These are phyloP conservation scores for Danaus plexippus DNA, from an alignment of 1,140 invertebrate species.

Conservation along the genomic window DNA sequence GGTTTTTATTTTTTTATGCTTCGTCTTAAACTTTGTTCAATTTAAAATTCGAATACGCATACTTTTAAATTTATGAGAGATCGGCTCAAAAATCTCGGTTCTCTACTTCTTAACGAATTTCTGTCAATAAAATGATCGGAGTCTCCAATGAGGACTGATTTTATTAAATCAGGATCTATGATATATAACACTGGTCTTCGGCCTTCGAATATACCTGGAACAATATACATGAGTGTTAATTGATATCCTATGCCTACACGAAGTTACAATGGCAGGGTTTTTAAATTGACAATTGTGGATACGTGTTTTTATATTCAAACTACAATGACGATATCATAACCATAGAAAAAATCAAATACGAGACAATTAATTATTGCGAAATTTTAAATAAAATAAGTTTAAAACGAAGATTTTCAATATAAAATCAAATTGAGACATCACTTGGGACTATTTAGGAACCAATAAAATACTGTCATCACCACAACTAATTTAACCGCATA, in stretches of 20 bases:
- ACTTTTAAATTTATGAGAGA: constrained; percentile 51
- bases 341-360: background rate
- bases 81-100: constrained; percentile 44
- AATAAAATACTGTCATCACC: too few species aligned
- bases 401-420: too few species aligned
- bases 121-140: constrained; percentile 74
- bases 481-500: too few species aligned
- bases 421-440: too few species aligned
- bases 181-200: constrained; percentile 57
- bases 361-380: too few species aligned
- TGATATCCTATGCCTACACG: too few species aligned
- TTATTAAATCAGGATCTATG: constrained; percentile 72
- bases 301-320: constrained; percentile 1
- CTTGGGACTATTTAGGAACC: too few species aligned
- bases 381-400: too few species aligned
- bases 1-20: background rate
- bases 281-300: constrained; percentile 1
- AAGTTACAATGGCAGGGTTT: background rate
- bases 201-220: constrained; percentile 68
- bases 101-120: constrained; percentile 34
- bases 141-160: constrained; percentile 71
- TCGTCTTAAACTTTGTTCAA: background rate
- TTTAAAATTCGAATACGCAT: background rate
- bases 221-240: constrained; percentile 9
- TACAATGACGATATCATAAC: background rate